These are phyloP conservation scores for Bergia sp. DNA, from an alignment of 92 coral and sea anemone genomes.

Conservation along the genomic window DNA sequence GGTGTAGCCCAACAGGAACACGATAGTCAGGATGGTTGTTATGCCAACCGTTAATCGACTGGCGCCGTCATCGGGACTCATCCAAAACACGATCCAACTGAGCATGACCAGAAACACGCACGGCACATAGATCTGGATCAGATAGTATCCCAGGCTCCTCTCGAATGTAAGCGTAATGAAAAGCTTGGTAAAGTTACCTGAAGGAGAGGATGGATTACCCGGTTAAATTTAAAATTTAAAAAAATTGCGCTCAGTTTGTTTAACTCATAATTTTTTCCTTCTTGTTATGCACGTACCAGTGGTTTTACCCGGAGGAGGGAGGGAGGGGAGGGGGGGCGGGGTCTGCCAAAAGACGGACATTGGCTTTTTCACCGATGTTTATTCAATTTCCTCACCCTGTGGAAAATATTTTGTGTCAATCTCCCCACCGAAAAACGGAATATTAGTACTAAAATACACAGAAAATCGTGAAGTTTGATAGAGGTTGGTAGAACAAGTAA, in stretches of 20 bases:
- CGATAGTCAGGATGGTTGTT: conserved; percentile 89
- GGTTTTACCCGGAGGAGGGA: too few relatives aligned
- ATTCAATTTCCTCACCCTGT: too few relatives aligned
- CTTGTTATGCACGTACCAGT: too few relatives aligned
- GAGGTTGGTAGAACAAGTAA: too few relatives aligned
- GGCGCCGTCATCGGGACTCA: conserved; percentile 80
- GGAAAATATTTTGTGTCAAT: too few relatives aligned
- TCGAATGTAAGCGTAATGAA: conserved; percentile 27
- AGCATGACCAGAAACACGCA: conserved; percentile 86
- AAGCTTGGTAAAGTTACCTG: conserved; percentile 32
- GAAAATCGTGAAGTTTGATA: too few relatives aligned
- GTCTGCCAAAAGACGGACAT: too few relatives aligned
- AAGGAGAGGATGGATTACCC: neutral
- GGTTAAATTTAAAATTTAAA: neutral
- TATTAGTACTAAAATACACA: too few relatives aligned
- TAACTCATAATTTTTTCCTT: neutral
- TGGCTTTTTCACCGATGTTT: too few relatives aligned
- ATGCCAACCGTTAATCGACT: conserved; percentile 84
- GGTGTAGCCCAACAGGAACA: conserved; percentile 85
- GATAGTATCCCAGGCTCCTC: conserved; percentile 89
- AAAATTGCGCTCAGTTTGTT: neutral
- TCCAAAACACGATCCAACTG: conserved; percentile 98
- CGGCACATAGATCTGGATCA: conserved; percentile 86
- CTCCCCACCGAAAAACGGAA: too few relatives aligned
- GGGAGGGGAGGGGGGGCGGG: too few relatives aligned